Evolutionary conservation across 2,113 vertebrate species (phyloP).

Genomic region (Sceloporus tristichus): DNA sequence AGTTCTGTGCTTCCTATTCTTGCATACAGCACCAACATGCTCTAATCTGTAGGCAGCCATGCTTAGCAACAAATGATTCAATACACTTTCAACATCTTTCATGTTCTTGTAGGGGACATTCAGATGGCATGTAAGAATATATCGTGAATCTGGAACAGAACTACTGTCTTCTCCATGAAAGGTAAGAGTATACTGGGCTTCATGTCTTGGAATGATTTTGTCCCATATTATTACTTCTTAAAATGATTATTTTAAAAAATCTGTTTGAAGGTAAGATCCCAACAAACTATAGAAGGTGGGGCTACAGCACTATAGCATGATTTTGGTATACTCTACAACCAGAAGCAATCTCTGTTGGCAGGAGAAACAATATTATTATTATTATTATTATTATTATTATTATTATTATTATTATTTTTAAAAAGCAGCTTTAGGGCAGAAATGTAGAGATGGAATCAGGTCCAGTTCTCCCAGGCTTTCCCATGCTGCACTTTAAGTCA

Average conservation of each 20-base stretch:
- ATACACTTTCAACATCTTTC: neutral
- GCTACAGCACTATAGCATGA: neutral
- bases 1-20: neutral
- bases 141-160: neutral
- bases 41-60: neutral
- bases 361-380: neutral
- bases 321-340: neutral
- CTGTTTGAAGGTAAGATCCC: too few species aligned
- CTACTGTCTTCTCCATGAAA: conserved; percentile 6
- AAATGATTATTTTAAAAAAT: neutral
- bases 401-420: neutral
- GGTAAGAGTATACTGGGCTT: neutral
- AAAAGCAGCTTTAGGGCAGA: neutral
- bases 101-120: conserved; percentile 21
- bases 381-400: neutral
- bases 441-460: neutral
- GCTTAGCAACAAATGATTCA: conserved; percentile 3
- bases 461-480: neutral
- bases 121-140: conserved; percentile 30
- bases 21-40: neutral
- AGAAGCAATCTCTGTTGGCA: neutral
- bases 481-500: neutral
- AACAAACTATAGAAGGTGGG: too few species aligned
- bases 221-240: neutral
- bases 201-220: conserved; percentile 21